Evolutionary conservation across 92 coral and sea anemone species (phyloP).

Genomic region (Parazoanthus swiftii): DNA sequence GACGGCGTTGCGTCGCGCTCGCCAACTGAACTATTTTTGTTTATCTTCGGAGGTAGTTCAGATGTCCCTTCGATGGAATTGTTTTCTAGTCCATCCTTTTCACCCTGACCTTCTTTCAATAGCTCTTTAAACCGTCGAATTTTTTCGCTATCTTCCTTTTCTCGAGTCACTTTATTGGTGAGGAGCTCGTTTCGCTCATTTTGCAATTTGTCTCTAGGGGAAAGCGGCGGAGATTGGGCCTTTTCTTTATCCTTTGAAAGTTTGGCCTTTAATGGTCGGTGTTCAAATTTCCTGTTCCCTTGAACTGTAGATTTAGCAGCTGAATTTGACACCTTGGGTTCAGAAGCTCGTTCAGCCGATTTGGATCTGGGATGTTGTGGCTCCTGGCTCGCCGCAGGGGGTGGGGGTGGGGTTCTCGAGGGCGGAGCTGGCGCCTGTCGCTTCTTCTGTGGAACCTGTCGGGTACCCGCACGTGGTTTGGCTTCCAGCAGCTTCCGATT

Average conservation of each 20-base stretch:
- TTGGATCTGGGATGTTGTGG: not conserved
- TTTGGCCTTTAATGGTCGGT: conserved; percentile 73
- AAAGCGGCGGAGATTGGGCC: conserved; percentile 15
- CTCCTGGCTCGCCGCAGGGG: conserved; percentile 7
- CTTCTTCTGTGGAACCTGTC: conserved; percentile 29
- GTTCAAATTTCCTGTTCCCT: conserved; percentile 58
- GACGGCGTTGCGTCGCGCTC: conserved; percentile 17
- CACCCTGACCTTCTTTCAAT: conserved; percentile 46
- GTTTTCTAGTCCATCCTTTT: conserved; percentile 25
- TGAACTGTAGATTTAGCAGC: conserved; percentile 42
- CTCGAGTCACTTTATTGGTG: conserved; percentile 44
- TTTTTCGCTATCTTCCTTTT: conserved; percentile 81
- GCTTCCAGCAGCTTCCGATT: conserved; percentile 36
- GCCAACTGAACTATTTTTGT: not conserved
- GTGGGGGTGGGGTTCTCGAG: conserved; percentile 39
- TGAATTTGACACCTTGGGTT: conserved; percentile 2
- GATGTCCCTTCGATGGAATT: not conserved
- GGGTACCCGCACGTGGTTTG: conserved; percentile 33
- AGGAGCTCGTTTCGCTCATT: conserved; percentile 35
- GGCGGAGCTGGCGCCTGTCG: conserved; percentile 43
- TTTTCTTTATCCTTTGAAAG: conserved; percentile 63
- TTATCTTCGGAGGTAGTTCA: not conserved
- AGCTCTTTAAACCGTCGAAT: conserved; percentile 67
- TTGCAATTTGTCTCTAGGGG: conserved; percentile 36
- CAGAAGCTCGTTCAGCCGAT: not conserved